These are phyloP conservation scores for Ptychoptera albimana DNA, from an alignment of 2,888 invertebrate genomes.

Conservation along the genomic window DNA sequence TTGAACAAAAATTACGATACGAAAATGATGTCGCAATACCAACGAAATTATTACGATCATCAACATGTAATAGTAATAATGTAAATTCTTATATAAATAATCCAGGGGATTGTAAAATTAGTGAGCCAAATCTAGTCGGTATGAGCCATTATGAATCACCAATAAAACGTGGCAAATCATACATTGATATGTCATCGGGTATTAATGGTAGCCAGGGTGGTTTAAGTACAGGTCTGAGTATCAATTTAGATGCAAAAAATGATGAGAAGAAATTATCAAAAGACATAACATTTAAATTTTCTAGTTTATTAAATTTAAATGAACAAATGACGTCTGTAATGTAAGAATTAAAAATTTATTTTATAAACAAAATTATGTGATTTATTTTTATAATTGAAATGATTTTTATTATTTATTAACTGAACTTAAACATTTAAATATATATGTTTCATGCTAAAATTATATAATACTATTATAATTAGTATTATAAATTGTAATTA, in stretches of 20 bases:
- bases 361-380: too few relatives aligned
- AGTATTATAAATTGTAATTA: too few relatives aligned
- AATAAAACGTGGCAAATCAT: constrained; percentile 26
- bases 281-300: constrained; percentile 29
- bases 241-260: constrained; percentile 26
- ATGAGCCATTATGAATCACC: constrained; percentile 22
- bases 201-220: constrained; percentile 15
- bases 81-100: not conserved
- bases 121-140: not conserved
- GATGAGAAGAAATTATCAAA: constrained; percentile 29
- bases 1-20: constrained; percentile 24
- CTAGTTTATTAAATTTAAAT: constrained; percentile 27
- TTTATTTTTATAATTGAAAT: too few relatives aligned
- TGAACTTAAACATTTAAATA: too few relatives aligned
- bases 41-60: constrained; percentile 11
- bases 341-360: too few relatives aligned
- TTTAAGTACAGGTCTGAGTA: constrained; percentile 13
- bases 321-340: constrained; percentile 17
- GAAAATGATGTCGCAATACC: constrained; percentile 29
- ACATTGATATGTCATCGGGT: constrained; percentile 26
- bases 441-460: too few relatives aligned
- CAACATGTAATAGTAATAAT: constrained; percentile 7
- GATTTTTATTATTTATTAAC: too few relatives aligned
- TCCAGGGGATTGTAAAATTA: not conserved
- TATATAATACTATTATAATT: too few relatives aligned